Percentiles rank a stretch among this genome's conserved stretches.
phyloP scores from a whole-genome alignment of 2,113 vertebrate species.

The Sus scrofa region T2T-Sscrofa CM000829.6:40653501-40654000 shows the following conservation, averaged over 20 bases:
- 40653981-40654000: constrained; percentile 96
- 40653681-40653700: constrained; percentile 1
- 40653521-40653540: neutral
- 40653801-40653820: neutral
- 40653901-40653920: constrained; percentile 95
- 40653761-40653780: neutral
- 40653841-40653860: neutral
- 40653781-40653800: neutral
- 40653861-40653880: neutral
- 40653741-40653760: neutral
- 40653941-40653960: constrained; percentile 97
- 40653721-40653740: neutral
- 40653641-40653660: neutral
- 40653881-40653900: constrained; percentile 49
- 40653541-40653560: neutral
- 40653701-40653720: neutral
- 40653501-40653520: neutral
- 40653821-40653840: neutral
- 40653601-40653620: neutral
- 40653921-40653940: constrained; percentile 96
- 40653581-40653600: neutral
- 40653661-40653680: neutral
- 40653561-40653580: neutral
- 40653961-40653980: constrained; percentile 97
- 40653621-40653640: neutral